These are phyloP conservation scores for Drosophila kurseongensis DNA, from an alignment of 1,140 invertebrate genomes.

Conservation along the genomic window DNA sequence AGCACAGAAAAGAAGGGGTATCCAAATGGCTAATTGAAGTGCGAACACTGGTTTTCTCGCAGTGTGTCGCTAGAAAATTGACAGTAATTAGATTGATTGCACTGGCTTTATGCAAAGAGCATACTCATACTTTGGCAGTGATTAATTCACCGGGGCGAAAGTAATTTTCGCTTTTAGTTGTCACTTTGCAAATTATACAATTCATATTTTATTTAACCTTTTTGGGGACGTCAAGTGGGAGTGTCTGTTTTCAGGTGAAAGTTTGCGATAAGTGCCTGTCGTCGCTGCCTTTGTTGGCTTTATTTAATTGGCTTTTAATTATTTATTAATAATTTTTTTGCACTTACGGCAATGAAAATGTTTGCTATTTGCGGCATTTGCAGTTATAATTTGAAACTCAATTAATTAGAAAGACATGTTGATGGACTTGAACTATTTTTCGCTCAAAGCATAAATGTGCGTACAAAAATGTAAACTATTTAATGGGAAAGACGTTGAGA, in stretches of 20 bases:
- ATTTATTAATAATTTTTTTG: slow-evolving; percentile 52
- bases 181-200: slow-evolving; percentile 32
- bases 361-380: slow-evolving; percentile 38
- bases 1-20: slow-evolving; percentile 12
- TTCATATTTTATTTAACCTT: slow-evolving; percentile 41
- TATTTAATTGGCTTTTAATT: slow-evolving; percentile 70
- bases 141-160: slow-evolving; percentile 71
- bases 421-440: slow-evolving; percentile 33
- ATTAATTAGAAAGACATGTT: slow-evolving; percentile 45
- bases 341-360: slow-evolving; percentile 24
- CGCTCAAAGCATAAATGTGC: slow-evolving; percentile 4
- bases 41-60: slow-evolving; percentile 18
- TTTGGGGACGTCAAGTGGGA: slow-evolving; percentile 5
- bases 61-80: slow-evolving; percentile 47
- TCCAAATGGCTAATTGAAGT: slow-evolving; percentile 54
- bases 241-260: slow-evolving; percentile 43
- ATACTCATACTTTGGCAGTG: slow-evolving; percentile 36
- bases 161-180: slow-evolving; percentile 61
- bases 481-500: background rate
- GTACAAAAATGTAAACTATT: slow-evolving; percentile 16
- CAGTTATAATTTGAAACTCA: slow-evolving; percentile 36
- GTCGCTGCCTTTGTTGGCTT: slow-evolving; percentile 21
- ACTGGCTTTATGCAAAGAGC: slow-evolving; percentile 57
- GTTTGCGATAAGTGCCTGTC: slow-evolving; percentile 36
- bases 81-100: slow-evolving; percentile 80